phyloP scores from a whole-genome alignment of 2,797 vertebrate species.

The Tragelaphus eurycerus region DNA sequence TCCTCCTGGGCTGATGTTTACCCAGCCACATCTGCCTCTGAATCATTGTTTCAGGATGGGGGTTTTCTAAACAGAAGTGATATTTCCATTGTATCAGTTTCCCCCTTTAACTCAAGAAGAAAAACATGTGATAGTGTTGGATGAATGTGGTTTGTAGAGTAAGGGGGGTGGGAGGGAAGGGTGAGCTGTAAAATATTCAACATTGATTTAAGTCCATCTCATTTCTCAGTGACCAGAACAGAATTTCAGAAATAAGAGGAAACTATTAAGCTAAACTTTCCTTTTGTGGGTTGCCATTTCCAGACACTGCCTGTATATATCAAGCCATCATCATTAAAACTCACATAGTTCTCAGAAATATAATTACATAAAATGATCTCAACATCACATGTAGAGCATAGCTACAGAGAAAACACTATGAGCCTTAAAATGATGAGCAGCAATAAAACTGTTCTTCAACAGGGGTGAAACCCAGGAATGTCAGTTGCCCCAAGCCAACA shows the following conservation, averaged over 20 bases:
- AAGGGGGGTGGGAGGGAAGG: background rate
- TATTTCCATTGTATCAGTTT: background rate
- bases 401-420: slow-evolving; percentile 27
- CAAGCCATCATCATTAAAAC: slow-evolving; percentile 32
- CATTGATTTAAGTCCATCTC: background rate
- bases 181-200: background rate
- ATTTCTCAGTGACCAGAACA: background rate
- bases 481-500: background rate
- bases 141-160: background rate
- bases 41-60: background rate
- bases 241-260: background rate
- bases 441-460: slow-evolving; percentile 30
- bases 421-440: slow-evolving; percentile 34
- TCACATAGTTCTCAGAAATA: background rate
- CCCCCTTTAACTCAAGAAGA: background rate
- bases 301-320: background rate
- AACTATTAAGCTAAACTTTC: background rate
- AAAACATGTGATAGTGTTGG: too few species aligned
- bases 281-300: background rate
- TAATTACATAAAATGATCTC: slow-evolving; percentile 31
- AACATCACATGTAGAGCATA: background rate
- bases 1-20: background rate
- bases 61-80: background rate
- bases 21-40: background rate
- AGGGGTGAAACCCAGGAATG: background rate